These are phyloP conservation scores for Actinostola sp. DNA, from an alignment of 92 coral and sea anemone species.

Conservation along the genomic window DNA sequence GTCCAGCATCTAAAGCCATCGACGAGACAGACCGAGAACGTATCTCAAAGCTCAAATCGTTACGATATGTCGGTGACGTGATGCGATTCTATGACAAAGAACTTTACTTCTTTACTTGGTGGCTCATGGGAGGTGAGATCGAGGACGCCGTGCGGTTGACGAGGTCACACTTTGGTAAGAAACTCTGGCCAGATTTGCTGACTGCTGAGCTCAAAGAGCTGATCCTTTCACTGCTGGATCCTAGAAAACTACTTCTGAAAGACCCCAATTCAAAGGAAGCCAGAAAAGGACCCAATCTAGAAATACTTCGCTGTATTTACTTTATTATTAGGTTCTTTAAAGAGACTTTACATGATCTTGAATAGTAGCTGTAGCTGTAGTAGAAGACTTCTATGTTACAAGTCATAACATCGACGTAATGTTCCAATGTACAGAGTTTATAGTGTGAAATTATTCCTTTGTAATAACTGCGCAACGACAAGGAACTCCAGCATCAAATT, in stretches of 20 bases:
- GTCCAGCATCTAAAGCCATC: conserved; percentile 85
- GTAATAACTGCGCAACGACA: no score
- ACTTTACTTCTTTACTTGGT: conserved; percentile 80
- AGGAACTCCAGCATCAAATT: no score
- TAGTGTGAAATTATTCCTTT: no score
- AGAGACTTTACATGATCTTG: conserved; percentile 31
- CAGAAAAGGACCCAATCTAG: conserved; percentile 67
- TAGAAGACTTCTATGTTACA: no score
- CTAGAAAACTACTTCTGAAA: conserved; percentile 56
- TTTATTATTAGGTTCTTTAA: conserved; percentile 74
- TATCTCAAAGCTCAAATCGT: conserved; percentile 61
- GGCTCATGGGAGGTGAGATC: conserved; percentile 86
- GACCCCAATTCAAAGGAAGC: conserved; percentile 72
- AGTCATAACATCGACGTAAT: no score
- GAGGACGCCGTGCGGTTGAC: conserved; percentile 89
- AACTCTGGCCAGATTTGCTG: conserved; percentile 85
- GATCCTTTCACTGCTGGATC: conserved; percentile 66
- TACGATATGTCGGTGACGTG: conserved; percentile 72
- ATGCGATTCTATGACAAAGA: conserved; percentile 82
- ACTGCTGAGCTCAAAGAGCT: conserved; percentile 67
- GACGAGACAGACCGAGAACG: conserved; percentile 64
- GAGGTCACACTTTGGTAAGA: conserved; percentile 86
- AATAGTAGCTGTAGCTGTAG: neutral
- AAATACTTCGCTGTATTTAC: conserved; percentile 79
- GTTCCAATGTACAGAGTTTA: no score